Conservation (phyloP, 2,113 vertebrate species). For the Cynopterus brachyotis region DNA sequence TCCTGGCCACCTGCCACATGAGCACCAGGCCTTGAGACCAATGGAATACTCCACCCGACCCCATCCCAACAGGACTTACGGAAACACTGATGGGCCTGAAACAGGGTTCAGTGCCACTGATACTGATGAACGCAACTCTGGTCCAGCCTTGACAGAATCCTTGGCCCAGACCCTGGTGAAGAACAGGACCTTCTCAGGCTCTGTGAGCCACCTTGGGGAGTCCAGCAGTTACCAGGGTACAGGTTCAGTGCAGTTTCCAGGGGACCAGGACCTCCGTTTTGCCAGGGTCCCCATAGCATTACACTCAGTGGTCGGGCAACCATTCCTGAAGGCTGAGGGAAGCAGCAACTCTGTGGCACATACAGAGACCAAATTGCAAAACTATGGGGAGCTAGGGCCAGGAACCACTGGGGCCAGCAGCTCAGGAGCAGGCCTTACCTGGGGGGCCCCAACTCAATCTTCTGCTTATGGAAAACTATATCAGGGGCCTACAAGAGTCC, state of each 20-base stretch:
- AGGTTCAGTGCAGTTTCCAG: conserved; percentile 91
- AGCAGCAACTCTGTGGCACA: conserved; percentile 84
- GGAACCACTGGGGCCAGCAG: conserved; percentile 76
- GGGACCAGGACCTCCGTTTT: conserved; percentile 97
- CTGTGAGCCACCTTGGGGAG: conserved; percentile 87
- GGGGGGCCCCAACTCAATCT: conserved; percentile 82
- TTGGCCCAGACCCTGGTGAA: conserved; percentile 84
- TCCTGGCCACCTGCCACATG: conserved; percentile 78
- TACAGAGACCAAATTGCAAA: conserved; percentile 83
- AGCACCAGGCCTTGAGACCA: conserved; percentile 77
- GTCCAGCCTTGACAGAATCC: conserved; percentile 83
- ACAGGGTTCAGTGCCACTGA: conserved; percentile 80
- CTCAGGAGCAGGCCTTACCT: conserved; percentile 81
- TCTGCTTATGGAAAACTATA: conserved; percentile 83
- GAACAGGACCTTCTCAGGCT: conserved; percentile 89
- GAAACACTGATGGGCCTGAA: conserved; percentile 82
- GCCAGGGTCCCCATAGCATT: conserved; percentile 83
- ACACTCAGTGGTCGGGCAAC: conserved; percentile 81
- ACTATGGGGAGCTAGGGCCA: conserved; percentile 81
- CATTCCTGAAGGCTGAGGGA: conserved; percentile 85
- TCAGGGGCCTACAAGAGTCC: conserved; percentile 83
- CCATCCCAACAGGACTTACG: conserved; percentile 84
- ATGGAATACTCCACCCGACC: conserved; percentile 79
- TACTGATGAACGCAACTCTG: conserved; percentile 83
- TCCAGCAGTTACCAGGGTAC: conserved; percentile 87